A percentile compares a stretch with the other conserved stretches of the same genome.
Conservation (phyloP, 1,140 invertebrate species). For the Ostrea denselamellosa region DNA sequence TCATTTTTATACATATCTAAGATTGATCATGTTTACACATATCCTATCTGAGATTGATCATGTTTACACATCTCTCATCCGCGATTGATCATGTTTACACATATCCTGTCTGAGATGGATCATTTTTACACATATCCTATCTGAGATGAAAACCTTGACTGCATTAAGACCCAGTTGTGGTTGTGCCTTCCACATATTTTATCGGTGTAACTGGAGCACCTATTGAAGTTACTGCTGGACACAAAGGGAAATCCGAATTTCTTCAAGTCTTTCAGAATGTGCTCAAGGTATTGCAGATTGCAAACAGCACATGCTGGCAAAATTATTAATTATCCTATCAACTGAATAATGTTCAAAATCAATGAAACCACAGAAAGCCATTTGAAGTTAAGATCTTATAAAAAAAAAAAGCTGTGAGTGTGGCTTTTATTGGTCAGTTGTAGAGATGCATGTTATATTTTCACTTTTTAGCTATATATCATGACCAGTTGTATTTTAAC, state of each 20-base stretch:
- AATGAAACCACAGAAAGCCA: too few relatives aligned
- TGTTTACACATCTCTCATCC: too few relatives aligned
- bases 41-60: background rate
- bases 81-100: too few relatives aligned
- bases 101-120: background rate
- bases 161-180: slow-evolving; percentile 87
- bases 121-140: too few relatives aligned
- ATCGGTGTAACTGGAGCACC: slow-evolving; percentile 88
- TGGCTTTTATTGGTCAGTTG: too few relatives aligned
- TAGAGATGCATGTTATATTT: too few relatives aligned
- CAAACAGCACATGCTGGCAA: background rate
- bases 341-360: background rate
- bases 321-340: background rate
- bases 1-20: too few relatives aligned
- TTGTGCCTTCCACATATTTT: slow-evolving; percentile 91
- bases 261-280: slow-evolving; percentile 74
- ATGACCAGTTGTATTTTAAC: too few relatives aligned
- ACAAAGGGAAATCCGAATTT: slow-evolving; percentile 69
- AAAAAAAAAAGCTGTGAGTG: too few relatives aligned
- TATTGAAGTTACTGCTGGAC: slow-evolving; percentile 86
- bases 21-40: too few relatives aligned
- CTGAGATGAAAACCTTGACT: slow-evolving; percentile 33
- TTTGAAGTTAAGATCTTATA: too few relatives aligned
- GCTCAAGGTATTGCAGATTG: slow-evolving; percentile 69
- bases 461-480: too few relatives aligned